Evolutionary conservation across 2,113 vertebrate genomes (phyloP).

Genomic region (Empidonax traillii): DNA sequence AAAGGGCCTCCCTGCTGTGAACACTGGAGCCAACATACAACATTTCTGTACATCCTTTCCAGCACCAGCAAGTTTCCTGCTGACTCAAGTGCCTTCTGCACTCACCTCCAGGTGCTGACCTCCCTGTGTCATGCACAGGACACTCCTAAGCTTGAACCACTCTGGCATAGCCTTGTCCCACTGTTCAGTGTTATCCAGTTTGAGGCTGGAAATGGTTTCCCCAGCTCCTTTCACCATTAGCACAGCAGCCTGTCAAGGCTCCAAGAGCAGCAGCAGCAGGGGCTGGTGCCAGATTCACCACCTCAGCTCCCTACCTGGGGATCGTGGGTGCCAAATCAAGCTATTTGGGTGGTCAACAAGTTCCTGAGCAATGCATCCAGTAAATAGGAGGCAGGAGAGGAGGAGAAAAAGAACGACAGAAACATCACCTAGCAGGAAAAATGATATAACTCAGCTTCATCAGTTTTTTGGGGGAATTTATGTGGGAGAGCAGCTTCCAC

Average conservation of each 20-base stretch:
- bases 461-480: neutral
- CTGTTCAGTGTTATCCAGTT: neutral
- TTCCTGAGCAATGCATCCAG: neutral
- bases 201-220: neutral
- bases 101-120: neutral
- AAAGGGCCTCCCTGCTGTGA: neutral
- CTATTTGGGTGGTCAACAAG: neutral
- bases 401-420: neutral
- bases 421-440: neutral
- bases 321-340: neutral
- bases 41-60: neutral
- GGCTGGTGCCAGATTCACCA: neutral
- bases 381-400: neutral
- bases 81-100: neutral
- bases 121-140: neutral
- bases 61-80: too few relatives aligned
- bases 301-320: neutral
- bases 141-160: neutral
- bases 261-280: neutral
- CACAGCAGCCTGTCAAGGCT: neutral
- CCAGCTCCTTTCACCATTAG: neutral
- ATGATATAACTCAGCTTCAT: neutral
- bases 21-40: neutral
- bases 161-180: neutral
- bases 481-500: neutral